These are phyloP conservation scores for Pedetes capensis DNA, from an alignment of 2,113 vertebrate species.

Conservation along the genomic window DNA sequence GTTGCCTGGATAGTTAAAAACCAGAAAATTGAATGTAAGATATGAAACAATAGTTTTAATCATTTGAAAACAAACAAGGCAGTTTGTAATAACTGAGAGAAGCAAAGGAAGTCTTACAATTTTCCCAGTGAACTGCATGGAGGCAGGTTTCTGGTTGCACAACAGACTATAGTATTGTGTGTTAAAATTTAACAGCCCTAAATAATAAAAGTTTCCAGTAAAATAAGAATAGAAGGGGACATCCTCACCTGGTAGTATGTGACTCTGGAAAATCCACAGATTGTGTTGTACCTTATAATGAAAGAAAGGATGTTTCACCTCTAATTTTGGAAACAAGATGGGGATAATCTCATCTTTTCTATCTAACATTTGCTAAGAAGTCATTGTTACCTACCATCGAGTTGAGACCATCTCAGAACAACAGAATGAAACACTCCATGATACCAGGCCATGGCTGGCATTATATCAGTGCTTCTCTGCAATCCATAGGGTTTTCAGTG, in stretches of 20 bases:
- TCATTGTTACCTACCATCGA: too few relatives aligned
- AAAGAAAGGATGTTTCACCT: neutral
- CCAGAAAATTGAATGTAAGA: neutral
- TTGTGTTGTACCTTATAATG: neutral
- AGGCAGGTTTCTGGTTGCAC: neutral
- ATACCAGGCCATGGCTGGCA: too few relatives aligned
- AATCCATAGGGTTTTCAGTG: too few relatives aligned
- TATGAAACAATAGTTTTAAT: neutral
- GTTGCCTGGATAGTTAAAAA: neutral
- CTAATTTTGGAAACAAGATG: neutral
- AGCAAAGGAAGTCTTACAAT: fast-evolving
- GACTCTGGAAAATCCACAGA: neutral
- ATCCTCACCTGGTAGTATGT: too few relatives aligned
- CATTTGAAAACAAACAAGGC: neutral
- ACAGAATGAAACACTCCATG: too few relatives aligned
- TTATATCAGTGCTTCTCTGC: too few relatives aligned
- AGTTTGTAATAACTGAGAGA: neutral
- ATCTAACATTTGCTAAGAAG: neutral
- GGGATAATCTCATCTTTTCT: neutral
- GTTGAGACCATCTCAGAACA: too few relatives aligned
- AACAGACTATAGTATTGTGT: neutral
- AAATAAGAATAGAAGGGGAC: neutral
- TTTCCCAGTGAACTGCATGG: neutral
- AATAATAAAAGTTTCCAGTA: too few relatives aligned
- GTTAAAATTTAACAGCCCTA: too few relatives aligned